These are phyloP conservation scores for Muscicapa adusta DNA, from an alignment of 2,113 vertebrate species.

Conservation along the genomic window DNA sequence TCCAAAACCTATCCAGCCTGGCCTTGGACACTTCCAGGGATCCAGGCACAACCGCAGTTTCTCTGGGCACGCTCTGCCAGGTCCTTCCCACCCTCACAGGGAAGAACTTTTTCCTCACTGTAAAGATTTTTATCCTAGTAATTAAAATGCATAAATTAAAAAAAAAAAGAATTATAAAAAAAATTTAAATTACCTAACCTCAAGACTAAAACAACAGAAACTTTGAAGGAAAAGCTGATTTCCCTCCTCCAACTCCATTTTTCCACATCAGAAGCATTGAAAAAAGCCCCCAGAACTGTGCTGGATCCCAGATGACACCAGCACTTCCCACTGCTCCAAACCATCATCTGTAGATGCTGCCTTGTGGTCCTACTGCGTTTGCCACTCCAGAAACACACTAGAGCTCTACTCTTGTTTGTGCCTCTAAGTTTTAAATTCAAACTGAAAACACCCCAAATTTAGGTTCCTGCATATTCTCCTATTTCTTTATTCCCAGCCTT, in stretches of 20 bases:
- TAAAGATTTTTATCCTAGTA: neutral
- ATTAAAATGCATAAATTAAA: neutral
- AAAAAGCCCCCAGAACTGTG: neutral
- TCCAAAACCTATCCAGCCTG: neutral
- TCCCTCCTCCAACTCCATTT: neutral
- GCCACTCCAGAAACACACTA: accelerated
- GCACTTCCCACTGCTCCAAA: neutral
- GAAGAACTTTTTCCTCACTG: neutral
- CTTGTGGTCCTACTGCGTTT: accelerated
- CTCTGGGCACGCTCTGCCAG: neutral
- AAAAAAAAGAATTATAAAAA: neutral
- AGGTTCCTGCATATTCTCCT: neutral
- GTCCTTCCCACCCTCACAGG: accelerated
- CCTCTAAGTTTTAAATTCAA: neutral
- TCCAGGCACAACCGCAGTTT: neutral
- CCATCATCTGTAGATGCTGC: accelerated
- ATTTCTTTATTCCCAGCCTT: neutral
- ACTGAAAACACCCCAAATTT: neutral
- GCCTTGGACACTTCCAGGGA: neutral
- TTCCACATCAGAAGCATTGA: neutral
- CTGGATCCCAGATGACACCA: neutral
- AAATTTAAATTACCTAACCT: neutral
- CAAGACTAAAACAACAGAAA: neutral
- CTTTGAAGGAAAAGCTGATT: neutral
- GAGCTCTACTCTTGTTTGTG: neutral